These are phyloP conservation scores for Beroe forskalii DNA, from an alignment of 37 sponge, comb jelly and placozoan genomes.

Conservation along the genomic window DNA sequence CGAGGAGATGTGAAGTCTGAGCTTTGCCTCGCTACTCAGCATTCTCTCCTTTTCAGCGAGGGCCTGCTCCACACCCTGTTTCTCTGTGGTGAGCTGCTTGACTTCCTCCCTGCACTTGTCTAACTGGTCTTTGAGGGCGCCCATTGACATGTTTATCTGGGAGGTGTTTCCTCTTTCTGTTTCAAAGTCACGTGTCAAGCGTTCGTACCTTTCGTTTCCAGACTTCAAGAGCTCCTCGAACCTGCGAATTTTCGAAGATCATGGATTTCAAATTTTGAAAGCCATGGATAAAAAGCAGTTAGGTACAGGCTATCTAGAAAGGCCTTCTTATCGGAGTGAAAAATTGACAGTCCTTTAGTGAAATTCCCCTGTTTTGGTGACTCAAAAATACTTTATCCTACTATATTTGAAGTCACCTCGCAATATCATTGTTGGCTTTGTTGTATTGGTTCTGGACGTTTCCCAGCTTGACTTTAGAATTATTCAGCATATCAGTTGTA, in stretches of 20 bases:
- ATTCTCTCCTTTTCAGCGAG: constrained; percentile 29
- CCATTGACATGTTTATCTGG: not conserved
- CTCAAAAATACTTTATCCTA: no score
- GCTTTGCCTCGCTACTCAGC: constrained; percentile 63
- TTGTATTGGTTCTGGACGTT: constrained; percentile 11
- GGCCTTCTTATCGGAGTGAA: no score
- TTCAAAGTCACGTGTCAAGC: not conserved
- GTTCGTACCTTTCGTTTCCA: not conserved
- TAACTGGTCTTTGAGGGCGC: not conserved
- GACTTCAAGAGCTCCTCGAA: constrained; percentile 3
- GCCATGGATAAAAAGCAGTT: no score
- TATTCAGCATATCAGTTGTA: constrained; percentile 27
- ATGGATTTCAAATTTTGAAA: no score
- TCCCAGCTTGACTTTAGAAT: constrained; percentile 5
- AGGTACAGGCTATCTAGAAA: no score
- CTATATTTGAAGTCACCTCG: constrained; percentile 10
- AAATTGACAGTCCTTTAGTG: no score
- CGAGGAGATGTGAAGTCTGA: constrained; percentile 47
- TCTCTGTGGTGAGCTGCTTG: constrained; percentile 16
- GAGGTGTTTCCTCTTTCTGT: not conserved
- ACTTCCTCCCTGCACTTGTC: not conserved
- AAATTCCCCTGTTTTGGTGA: no score
- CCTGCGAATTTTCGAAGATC: no score
- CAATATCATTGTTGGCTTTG: constrained; percentile 14
- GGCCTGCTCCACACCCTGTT: not conserved